Evolutionary conservation across 37 sponge, comb jelly and placozoan genomes (phyloP), one percentile per base, ranked within the genome.

Genomic region (Cliona cf. orientalis): DNA sequence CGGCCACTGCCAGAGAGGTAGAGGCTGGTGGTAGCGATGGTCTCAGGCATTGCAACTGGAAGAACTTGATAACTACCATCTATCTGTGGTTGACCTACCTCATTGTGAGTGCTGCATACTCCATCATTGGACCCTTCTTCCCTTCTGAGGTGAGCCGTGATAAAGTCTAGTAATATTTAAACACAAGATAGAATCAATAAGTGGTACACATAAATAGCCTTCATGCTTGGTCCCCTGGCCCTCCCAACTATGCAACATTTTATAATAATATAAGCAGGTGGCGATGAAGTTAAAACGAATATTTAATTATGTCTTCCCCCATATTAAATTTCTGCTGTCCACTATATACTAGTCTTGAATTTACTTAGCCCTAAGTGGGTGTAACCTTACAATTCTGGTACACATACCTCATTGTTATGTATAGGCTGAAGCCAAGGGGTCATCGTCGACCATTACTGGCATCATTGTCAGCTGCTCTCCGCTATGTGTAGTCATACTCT

Each of bases 391-490:
- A 25, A 41, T 35, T 21, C 19, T 33, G 9, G 19, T 34, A 21
- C 9, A 17, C 5, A 5, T 69, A 41, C 5, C 34, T 11, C 34
- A 25, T 25, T 7, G n/a, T 40, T 75, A 57, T 59, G 32, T 43
- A 26, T 29, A 88, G 89, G 89, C 89, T 53, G 40, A 1, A 25
- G 9, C 43, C 1, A 67, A 76, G 31, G 84, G 84, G 21, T 68
- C 56, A 2, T 73, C 69, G 0, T 45, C 60, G 7, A 37, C 55
- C n/a, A 35, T 76, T 0, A 59, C 60, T 28, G 89, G 89, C 37
- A 14, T 76, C 9, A 88, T 88, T 38, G 0, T 82, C 25, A 82
- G 89, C 14, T 33, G 42, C 12, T 88, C 89, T 57, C 89, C 89
- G 3, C 28, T 88, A n/a, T 88, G 84, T 71, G 84, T 82, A 37